These are phyloP conservation scores for Triplophysa tibetana DNA, from an alignment of 2,113 vertebrate species.

Conservation along the genomic window DNA sequence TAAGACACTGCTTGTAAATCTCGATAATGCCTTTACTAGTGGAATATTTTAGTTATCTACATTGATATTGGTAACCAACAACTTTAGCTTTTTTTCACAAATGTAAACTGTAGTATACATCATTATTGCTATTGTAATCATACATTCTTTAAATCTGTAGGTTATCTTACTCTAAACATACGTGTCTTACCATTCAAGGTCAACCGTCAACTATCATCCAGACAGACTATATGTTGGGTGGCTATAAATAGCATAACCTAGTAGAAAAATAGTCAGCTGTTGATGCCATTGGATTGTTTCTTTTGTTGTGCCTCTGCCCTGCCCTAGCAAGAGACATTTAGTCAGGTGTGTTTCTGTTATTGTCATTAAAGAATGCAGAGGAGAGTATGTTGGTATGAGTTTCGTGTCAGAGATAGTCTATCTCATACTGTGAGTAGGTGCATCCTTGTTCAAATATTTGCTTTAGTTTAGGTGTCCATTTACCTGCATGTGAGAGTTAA, in stretches of 20 bases:
- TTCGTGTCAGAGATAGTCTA: neutral
- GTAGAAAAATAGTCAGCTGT: conserved; percentile 10
- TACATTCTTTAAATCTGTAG: too few species aligned
- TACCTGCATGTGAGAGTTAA: neutral
- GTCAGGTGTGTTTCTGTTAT: conserved; percentile 24
- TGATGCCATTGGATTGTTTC: conserved; percentile 29
- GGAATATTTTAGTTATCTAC: too few species aligned
- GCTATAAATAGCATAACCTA: conserved; percentile 28
- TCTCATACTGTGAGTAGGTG: neutral
- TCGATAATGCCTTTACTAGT: too few species aligned
- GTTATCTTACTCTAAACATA: too few species aligned
- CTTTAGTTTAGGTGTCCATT: conserved; percentile 6
- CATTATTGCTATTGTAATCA: too few species aligned
- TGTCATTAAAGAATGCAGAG: conserved; percentile 21
- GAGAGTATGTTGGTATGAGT: conserved; percentile 9
- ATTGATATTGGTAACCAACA: too few species aligned
- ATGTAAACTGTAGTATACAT: too few species aligned
- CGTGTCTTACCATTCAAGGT: neutral
- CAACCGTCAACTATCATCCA: neutral
- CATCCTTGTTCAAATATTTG: conserved; percentile 9
- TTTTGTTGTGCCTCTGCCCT: conserved; percentile 29
- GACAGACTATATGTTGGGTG: neutral
- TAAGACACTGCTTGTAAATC: too few species aligned
- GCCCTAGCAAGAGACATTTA: conserved; percentile 4
- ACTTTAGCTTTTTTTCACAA: too few species aligned